Base-by-base conservation (phyloP, 2,888 invertebrate genomes). In the Lasiommata megera region DNA sequence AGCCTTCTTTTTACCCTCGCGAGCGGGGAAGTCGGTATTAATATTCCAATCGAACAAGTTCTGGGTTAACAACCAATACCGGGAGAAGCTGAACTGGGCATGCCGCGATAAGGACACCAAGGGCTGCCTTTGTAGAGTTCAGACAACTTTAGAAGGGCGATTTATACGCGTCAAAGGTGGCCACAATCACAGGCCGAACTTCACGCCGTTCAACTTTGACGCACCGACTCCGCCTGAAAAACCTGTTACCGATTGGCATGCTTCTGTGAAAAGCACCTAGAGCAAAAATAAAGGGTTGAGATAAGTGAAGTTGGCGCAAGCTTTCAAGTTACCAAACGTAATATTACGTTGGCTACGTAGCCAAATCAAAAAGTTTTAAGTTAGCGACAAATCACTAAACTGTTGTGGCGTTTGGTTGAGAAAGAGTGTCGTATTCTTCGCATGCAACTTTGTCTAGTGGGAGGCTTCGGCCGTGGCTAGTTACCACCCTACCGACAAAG, bases 21-120 rank as follows among this genome's bases (percentile, higher is more conserved):
- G 89, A 67, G 86, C 88, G 40, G 90, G 90, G 29, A 90, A 90
- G 67, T 89, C 86, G 8, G 84, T 90, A 16, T 67, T 90, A 58
- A 90, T 90, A 76, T 90, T 86, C 70, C 71, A 72, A 67, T 77
- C 73, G 59, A 90, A 90, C 68, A 90, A 90, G 66, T 90, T 90
- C 67, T 90, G 90, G 90, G 84, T 90, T 60, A 90, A 90, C 70
- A 90, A 89, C 63, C 87, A 86, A 65, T 90, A 90, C 62, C 74
- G 88, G 2, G 80, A 80, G 57, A 90, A 89, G 66, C 62, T 90
- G 64, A 90, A 90, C 69, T 90, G 90, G 90, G 90, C 90, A 12
- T 90, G 90, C 60, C 80, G 88, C 12, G 89, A 90, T 66, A 90
- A 90, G 70, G 89, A 90, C 63, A 73, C 78, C 7, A 80, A 68